Evolutionary conservation across 2,113 vertebrate genomes (phyloP), one percentile per base, ranked within the genome.

Genomic region (Chaetodon trifascialis): DNA sequence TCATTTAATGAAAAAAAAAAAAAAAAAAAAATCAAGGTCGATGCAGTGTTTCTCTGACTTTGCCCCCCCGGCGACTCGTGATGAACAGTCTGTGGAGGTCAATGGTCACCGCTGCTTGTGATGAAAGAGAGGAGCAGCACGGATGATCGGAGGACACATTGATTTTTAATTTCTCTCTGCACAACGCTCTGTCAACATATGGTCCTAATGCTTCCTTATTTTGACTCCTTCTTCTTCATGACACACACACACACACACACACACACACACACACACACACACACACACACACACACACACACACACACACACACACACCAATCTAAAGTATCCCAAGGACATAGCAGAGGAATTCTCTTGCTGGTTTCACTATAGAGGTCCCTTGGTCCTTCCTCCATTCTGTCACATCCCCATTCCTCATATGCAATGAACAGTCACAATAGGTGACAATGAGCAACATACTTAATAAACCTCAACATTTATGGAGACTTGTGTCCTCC

Each of bases 151-250:
- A 80, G 64, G 67, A 79, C 47, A 8, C 76, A 91, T 89, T 74
- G 89, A 92, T 91, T 91, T 91, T 81, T 79, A 81, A 82, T 89
- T 88, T 81, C 46, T 91, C 79, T 87, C 72, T n/a, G 67, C 49
- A 12, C 59, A 55, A 64, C 10, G 6, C 2, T 72, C 76, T 76
- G 78, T 90, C 86, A 87, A 83, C 75, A 68, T 55, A 46, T 56
- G 58, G 36, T 52, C 74, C 58, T 30, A 62, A 75, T 56, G 17
- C 55, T 78, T 73, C 38, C 30, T 51, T 70, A n/a, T 69, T 69
- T 46, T 11, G 6, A 5, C 49, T 63, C 6, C n/a, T 55, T 70
- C 36, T 30, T 69, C 36, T 83, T 14, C 25, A 59, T 73, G 38
- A 9, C 47, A 64, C 42, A 14, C 34, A 36, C 38, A 42, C 49